phyloP scores from a whole-genome alignment of 2,888 invertebrate genomes.

The Carabus problematicus region DNA sequence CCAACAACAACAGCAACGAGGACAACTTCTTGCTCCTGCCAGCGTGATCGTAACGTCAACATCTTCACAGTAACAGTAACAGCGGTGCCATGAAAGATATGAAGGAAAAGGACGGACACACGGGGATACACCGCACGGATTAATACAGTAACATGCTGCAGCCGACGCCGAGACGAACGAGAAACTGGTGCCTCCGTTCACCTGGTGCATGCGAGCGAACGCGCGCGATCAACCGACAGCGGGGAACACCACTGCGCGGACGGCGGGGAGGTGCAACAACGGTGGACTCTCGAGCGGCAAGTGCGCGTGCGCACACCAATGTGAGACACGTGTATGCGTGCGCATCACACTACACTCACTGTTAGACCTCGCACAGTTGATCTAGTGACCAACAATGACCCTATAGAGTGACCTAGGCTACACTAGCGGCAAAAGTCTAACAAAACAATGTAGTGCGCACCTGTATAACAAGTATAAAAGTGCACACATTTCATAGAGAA shows the following conservation, averaged over 20 bases:
- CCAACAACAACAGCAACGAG: background rate
- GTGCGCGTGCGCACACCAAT: background rate
- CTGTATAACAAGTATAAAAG: too few relatives aligned
- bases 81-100: background rate
- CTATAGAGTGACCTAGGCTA: background rate
- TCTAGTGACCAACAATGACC: slow-evolving; percentile 33
- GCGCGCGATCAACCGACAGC: slow-evolving; percentile 37
- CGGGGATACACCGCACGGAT: too few relatives aligned
- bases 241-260: slow-evolving; percentile 3
- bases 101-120: too few relatives aligned
- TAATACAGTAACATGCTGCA: slow-evolving; percentile 1
- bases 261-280: slow-evolving; percentile 20
- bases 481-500: too few relatives aligned
- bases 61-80: too few relatives aligned
- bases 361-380: background rate
- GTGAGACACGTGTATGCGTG: slow-evolving; percentile 1
- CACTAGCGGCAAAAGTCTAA: too few relatives aligned
- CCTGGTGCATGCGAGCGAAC: slow-evolving; percentile 49
- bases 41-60: too few relatives aligned
- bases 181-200: slow-evolving; percentile 45
- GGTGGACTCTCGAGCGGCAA: background rate
- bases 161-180: slow-evolving; percentile 11
- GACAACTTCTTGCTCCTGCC: too few relatives aligned
- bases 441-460: too few relatives aligned
- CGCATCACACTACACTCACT: background rate